Base-by-base conservation (phyloP, 2,113 vertebrate species). In the Oxyruncus cristatus region DNA sequence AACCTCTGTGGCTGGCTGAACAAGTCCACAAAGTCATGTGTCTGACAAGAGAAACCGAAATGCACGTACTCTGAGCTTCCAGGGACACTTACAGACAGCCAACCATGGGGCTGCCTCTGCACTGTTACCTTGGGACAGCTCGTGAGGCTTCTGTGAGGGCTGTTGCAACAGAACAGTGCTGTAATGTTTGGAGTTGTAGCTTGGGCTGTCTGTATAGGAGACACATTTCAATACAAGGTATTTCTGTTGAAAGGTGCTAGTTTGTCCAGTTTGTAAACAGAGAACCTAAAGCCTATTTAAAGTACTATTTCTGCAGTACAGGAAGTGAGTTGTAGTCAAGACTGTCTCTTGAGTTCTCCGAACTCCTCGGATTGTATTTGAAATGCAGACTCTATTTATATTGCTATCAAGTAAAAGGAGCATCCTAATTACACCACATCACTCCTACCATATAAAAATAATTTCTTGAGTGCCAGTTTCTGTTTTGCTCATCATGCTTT, bases 21-120 rank as follows among this genome's bases (percentile, higher is more conserved):
- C 22, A 49, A 11, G 32, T 84, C 35, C 52, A 9, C 19, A 32
- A 58, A 79, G 50, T 44, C 44, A 35, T 0, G 0, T 24, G 27
- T 76, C 11, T 2, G 3, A 30, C 2, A 15, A 33, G 35, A 63
- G 56, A 55, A 50, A 44, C 30, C 39, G 41, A 78, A 88, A 72
- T 32, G 24, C 7, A 12, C 0, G 0, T 3, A 3, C 47, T 67
- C 42, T 42, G 79, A 76, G n/a, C 75, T 35, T 63, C 42, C 28
- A 22, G 26, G 74, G 49, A 35, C 5, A 3, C 58, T 58, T 49
- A 3, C 1, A 39, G 53, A 55, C 13, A 67, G 46, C 28, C 23
- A 11, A 22, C 52, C 3, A 0, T 3, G 4, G 47, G 8, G 6
- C 58, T 87, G 47, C 74, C 28, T 63, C 44, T 63, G 50, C 35